Base-by-base conservation (phyloP, 2,797 vertebrate species). In the Coregonus sp. region DNA sequence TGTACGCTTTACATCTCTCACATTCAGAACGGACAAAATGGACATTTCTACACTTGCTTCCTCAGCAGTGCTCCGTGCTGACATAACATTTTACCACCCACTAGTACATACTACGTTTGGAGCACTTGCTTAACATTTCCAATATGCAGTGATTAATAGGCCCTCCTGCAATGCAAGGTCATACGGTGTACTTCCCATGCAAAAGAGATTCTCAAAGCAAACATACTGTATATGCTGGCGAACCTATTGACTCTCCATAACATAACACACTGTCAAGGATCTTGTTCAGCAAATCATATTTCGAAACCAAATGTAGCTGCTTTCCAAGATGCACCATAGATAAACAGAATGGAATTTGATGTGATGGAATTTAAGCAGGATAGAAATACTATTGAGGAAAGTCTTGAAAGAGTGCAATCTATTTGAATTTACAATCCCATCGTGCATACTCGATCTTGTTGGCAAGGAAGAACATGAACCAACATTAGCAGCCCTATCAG, bases 11-110 rank as follows among this genome's bases (percentile, higher is more conserved):
- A 40, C 74, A 83, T 83, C 77, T 73, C 70, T 79, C 78, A 72
- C 81, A 63, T 74, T 85, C 76, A 77, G 65, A 76, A 72, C 74
- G 14, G 90, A 86, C 90, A 89, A 90, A 85, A 81, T 86, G 86
- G 90, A 89, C 89, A 81, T 85, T 87, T 87, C 82, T 81, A 73
- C 85, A 76, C 74, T 84, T 85, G 31, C 86, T 86, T 85, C 80
- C 89, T 90, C 89, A 88, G 87, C 89, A 90, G 78, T 86, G 83
- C 84, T 81, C 88, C 51, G 29, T 89, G 90, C 91, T 92, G 90
- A 92, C 89, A 85, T 87, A 76, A 86, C 86, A 89, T 79, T 91
- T 90, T 88, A 84, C 84, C 85, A 81, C 85, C 88, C 86, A 89
- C 85, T 33, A 79, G 82, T 77, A 84, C 74, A 59, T 80, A 35